Base-by-base conservation (phyloP, 2,888 invertebrate genomes). In the Hirtodrosophila cameraria region DNA sequence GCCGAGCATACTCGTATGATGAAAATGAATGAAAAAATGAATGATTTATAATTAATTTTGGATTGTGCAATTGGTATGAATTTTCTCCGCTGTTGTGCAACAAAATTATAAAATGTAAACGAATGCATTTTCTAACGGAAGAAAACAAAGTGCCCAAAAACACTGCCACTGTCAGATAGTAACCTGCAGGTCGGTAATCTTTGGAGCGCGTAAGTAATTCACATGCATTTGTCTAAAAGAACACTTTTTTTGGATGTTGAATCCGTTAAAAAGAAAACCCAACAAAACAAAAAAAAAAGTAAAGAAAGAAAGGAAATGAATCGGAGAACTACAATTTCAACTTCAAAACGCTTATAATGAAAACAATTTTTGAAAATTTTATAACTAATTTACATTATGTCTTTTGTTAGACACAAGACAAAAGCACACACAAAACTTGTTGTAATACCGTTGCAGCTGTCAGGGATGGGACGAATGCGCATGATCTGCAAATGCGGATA, bases 51-150 rank as follows among this genome's bases (percentile, higher is more conserved):
- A 25, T 9, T 38, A 75, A n/a, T n/a, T 68, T 63, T 75, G 78
- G 82, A 86, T 78, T 53, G 82, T 87, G 87, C 84, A 84, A 84
- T 84, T 84, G 87, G 86, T 86, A 87, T 73, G 57, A 80, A 84
- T 84, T 87, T 84, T 86, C 84, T 80, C 86, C 87, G 46, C 67
- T 84, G 81, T 71, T 86, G 87, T 65, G 60, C 63, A 41, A 31
- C 30, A 69, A n/a, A 48, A 70, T 52, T 52, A 60, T 54, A 59
- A 65, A 70, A 64, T 54, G 61, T 63, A 62, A 75, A 77, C 83
- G 69, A 80, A 84, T 81, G 80, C 80, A 80, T 80, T 80, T 80
- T 81, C 81, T 45, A 73, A 70, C 49, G 58, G 59, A 80, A 63
- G 55, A 58, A 64, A 63, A 52, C 61, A 59, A 58, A 62, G 66